Evolutionary conservation across 2,888 invertebrate genomes (phyloP).

Genomic region (Leptinotarsa rubiginosa): DNA sequence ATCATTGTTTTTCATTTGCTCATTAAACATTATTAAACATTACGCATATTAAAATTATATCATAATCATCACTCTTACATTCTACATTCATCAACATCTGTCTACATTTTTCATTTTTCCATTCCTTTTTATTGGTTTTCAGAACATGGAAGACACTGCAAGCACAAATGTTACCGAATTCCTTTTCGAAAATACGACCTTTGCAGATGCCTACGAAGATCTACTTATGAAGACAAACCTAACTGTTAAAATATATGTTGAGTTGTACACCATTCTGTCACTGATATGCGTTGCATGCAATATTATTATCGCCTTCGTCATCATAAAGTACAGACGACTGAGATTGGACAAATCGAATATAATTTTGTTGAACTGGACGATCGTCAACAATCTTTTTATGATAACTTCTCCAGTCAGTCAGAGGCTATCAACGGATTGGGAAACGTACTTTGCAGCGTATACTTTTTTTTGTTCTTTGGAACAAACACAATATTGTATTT

Average conservation of each 20-base stretch:
- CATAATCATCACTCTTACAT: too few species aligned
- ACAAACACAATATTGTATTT: conserved; percentile 30
- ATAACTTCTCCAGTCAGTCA: conserved; percentile 28
- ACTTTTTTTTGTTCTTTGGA: conserved; percentile 31
- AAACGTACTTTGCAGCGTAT: background rate
- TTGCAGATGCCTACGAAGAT: conserved; percentile 7
- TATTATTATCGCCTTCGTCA: conserved; percentile 37
- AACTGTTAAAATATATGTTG: conserved; percentile 24
- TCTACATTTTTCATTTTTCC: background rate
- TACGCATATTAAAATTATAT: too few species aligned
- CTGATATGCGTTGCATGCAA: conserved; percentile 36
- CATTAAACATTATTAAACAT: too few species aligned
- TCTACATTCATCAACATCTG: background rate
- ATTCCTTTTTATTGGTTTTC: conserved; percentile 22
- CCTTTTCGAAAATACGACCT: background rate
- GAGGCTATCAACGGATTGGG: conserved; percentile 24
- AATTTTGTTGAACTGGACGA: conserved; percentile 39
- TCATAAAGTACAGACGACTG: conserved; percentile 39
- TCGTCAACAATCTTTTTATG: conserved; percentile 37
- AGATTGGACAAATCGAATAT: conserved; percentile 39
- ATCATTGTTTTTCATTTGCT: too few species aligned
- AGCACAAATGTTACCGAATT: conserved; percentile 1
- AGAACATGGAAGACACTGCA: conserved; percentile 24
- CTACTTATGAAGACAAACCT: background rate
- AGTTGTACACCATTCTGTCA: conserved; percentile 34